Conservation (phyloP, 1,140 invertebrate species). For the Ceratina calcarata region DNA sequence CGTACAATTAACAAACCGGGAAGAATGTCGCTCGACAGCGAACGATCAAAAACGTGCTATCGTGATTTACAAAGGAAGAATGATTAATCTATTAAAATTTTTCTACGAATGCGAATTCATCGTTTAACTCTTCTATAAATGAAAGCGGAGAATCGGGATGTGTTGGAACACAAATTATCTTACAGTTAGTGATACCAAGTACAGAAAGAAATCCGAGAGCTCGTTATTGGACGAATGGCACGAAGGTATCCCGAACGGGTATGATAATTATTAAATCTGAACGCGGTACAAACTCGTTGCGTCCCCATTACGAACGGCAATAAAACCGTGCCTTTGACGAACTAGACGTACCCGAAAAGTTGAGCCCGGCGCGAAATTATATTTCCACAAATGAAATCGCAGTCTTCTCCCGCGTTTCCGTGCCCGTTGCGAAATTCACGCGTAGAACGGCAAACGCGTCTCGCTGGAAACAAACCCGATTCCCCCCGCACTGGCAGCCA, state of each 20-base stretch:
- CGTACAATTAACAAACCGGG: not conserved
- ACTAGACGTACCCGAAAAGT: not conserved
- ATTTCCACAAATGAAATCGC: slow-evolving; percentile 2
- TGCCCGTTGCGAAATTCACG: not conserved
- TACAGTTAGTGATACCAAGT: too few species aligned
- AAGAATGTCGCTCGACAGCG: not conserved
- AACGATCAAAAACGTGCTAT: not conserved
- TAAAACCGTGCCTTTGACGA: not conserved
- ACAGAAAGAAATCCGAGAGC: not conserved
- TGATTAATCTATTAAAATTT: too few species aligned
- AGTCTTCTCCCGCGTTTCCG: slow-evolving; percentile 19
- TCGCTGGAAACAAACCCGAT: not conserved
- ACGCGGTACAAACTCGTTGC: not conserved
- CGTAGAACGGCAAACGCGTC: not conserved
- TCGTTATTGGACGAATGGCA: not conserved
- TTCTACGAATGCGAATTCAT: too few species aligned
- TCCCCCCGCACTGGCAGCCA: not conserved
- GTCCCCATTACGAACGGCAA: not conserved
- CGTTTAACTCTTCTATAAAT: too few species aligned
- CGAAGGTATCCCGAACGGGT: slow-evolving; percentile 1
- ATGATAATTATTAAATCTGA: slow-evolving; percentile 8
- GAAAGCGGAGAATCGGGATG: too few species aligned
- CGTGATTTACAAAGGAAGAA: too few species aligned
- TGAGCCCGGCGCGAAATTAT: slow-evolving; percentile 2
- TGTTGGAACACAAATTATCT: too few species aligned